Conservation (phyloP, 1,140 invertebrate genomes). For the Lepidurus arcticus region DNA sequence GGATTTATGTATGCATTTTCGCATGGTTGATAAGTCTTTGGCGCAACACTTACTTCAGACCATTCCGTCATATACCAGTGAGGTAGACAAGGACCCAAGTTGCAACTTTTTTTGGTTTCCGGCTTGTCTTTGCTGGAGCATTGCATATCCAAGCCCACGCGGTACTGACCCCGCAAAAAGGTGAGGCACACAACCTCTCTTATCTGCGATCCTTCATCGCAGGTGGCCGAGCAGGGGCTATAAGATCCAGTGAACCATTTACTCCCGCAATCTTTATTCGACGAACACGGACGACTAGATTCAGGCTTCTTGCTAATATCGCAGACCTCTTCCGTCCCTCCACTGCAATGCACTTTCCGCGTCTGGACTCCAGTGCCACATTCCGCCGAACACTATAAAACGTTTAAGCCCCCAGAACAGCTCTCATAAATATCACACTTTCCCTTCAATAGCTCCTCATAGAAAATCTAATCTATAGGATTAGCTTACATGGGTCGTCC, state of each 20-base stretch:
- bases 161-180: constrained; percentile 44
- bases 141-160: constrained; percentile 44
- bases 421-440: background rate
- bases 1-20: constrained; percentile 1
- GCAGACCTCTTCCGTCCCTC: constrained; percentile 47
- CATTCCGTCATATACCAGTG: constrained; percentile 59
- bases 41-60: constrained; percentile 48
- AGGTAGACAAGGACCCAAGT: constrained; percentile 50
- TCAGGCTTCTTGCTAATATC: constrained; percentile 51
- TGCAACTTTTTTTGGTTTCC: constrained; percentile 46
- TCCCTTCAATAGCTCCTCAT: background rate
- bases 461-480: background rate
- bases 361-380: constrained; percentile 60
- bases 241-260: constrained; percentile 65
- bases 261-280: constrained; percentile 55
- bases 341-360: constrained; percentile 56
- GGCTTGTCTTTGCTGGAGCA: constrained; percentile 46
- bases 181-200: constrained; percentile 57
- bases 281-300: constrained; percentile 54
- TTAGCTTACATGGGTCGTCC: constrained; percentile 42
- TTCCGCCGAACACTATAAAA: constrained; percentile 45
- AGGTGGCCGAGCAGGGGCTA: constrained; percentile 59
- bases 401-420: background rate
- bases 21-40: background rate
- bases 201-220: constrained; percentile 55